Percentiles rank a stretch among this genome's conserved stretches.
These are phyloP conservation scores for Abscondita cerata DNA, from an alignment of 2,888 invertebrate genomes.

Conservation along the genomic window DNA sequence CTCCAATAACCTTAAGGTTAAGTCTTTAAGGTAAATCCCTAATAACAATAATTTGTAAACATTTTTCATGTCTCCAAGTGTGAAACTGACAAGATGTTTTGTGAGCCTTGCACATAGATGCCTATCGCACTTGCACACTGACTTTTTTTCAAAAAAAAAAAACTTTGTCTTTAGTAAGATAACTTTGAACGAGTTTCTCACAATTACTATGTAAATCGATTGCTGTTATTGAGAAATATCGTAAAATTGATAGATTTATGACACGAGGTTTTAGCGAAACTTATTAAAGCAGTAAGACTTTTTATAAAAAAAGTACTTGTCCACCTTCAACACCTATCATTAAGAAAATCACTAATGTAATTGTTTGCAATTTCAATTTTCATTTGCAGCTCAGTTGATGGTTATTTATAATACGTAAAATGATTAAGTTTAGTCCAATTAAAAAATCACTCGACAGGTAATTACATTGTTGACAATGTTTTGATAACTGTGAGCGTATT, in stretches of 20 bases:
- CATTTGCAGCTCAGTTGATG: neutral
- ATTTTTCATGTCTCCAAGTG: conserved; percentile 37
- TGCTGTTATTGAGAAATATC: conserved; percentile 44
- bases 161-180: conserved; percentile 34
- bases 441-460: neutral
- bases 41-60: conserved; percentile 38
- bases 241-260: conserved; percentile 42
- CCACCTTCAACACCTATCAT: conserved; percentile 33
- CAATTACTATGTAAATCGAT: conserved; percentile 45
- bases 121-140: conserved; percentile 20
- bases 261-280: conserved; percentile 30
- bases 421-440: too few relatives aligned
- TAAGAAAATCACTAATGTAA: conserved; percentile 24
- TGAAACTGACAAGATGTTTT: conserved; percentile 37
- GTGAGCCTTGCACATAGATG: conserved; percentile 12
- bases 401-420: too few relatives aligned
- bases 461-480: neutral
- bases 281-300: conserved; percentile 20
- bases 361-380: conserved; percentile 25
- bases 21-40: conserved; percentile 25
- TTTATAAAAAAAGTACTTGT: conserved; percentile 16
- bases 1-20: conserved; percentile 16
- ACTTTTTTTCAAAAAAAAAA: conserved; percentile 24
- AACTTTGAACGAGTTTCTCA: conserved; percentile 40
- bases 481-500: neutral